phyloP scores from a whole-genome alignment of 2,888 invertebrate genomes.

The Augiades crinisus region DNA sequence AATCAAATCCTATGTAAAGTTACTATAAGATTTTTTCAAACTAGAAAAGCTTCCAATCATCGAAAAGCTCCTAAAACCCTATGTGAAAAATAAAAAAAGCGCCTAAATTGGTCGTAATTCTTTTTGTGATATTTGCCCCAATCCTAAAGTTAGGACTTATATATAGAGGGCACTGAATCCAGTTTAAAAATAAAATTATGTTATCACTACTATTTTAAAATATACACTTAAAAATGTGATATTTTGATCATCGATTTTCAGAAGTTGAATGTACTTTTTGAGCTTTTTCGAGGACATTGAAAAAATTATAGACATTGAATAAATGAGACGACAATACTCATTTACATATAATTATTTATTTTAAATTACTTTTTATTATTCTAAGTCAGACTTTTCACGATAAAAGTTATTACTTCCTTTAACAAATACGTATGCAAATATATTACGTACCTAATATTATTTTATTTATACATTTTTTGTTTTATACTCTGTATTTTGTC shows the following conservation, averaged over 20 bases:
- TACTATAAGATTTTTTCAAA: neutral
- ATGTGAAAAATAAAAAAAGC: neutral
- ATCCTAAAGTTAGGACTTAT: too few species aligned
- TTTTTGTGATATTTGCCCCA: neutral
- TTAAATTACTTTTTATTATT: slow-evolving; percentile 9
- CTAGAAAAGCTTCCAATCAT: slow-evolving; percentile 20
- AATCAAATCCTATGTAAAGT: neutral
- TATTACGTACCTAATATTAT: neutral
- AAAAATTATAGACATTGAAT: neutral
- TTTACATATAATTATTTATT: slow-evolving; percentile 21
- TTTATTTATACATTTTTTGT: slow-evolving; percentile 8
- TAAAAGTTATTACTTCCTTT: neutral
- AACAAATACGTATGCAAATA: too few species aligned
- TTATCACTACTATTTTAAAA: neutral
- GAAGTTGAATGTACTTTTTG: neutral
- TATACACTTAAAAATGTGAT: neutral
- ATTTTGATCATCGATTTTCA: neutral
- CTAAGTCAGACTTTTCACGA: slow-evolving; percentile 14
- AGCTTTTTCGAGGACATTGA: neutral
- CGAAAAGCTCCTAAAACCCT: neutral
- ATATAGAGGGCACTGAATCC: neutral
- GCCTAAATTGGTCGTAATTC: neutral
- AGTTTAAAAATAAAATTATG: neutral
- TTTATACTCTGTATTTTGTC: slow-evolving; percentile 13
- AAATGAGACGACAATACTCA: slow-evolving; percentile 11